phyloP scores from a whole-genome alignment of 2,113 vertebrate species.

The Fulmarus glacialis region DNA sequence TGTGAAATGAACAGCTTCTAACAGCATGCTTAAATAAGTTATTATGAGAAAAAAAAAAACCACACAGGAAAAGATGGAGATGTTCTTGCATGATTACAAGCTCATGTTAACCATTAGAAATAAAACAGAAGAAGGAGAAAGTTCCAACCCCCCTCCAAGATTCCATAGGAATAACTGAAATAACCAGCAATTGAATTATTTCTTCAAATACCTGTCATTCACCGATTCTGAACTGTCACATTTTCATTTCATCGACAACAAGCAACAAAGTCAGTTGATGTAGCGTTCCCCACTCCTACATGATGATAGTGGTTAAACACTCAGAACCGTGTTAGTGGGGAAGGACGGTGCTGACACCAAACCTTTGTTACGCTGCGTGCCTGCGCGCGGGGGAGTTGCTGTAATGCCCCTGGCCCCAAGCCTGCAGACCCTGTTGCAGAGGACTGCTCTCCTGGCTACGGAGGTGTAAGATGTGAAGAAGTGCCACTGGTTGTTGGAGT shows the following conservation, averaged over 20 bases:
- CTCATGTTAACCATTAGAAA: neutral
- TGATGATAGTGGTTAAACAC: accelerated
- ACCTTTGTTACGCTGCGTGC: neutral
- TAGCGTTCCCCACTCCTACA: neutral
- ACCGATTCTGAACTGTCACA: neutral
- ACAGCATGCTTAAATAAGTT: neutral
- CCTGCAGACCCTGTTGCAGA: neutral
- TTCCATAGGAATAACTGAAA: neutral
- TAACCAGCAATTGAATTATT: neutral
- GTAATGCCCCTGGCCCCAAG: accelerated
- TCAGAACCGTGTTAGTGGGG: neutral
- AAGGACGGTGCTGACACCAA: neutral
- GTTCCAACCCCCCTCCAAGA: neutral
- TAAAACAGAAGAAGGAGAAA: neutral
- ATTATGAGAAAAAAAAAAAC: neutral
- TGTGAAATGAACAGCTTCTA: constrained; percentile 16
- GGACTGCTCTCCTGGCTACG: neutral
- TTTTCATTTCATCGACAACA: neutral
- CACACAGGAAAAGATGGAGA: neutral
- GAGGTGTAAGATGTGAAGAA: neutral
- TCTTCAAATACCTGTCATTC: neutral
- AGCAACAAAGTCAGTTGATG: neutral
- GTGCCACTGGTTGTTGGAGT: accelerated
- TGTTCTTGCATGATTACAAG: neutral
- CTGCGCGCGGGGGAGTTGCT: accelerated